Percentiles rank a stretch among this genome's conserved stretches.
Evolutionary conservation across 2,797 vertebrate genomes (phyloP).

Genomic region (Hybognathus amarus): DNA sequence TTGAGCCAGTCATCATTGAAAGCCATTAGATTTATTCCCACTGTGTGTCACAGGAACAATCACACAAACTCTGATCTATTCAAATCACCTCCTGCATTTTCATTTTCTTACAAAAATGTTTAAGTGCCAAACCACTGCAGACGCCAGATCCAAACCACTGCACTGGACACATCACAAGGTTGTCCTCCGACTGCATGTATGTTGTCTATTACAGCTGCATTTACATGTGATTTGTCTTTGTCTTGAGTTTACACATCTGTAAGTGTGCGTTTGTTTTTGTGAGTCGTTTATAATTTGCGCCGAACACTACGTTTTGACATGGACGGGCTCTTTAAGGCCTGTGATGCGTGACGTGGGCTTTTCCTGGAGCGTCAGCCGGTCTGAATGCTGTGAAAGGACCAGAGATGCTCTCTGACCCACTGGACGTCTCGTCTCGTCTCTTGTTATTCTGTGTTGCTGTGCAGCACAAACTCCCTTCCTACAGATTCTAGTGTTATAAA

Average conservation of each 20-base stretch:
- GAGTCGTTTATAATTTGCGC: background rate
- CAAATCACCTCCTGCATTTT: background rate
- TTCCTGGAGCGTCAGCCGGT: slow-evolving; percentile 71
- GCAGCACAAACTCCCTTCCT: background rate
- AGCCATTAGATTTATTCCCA: slow-evolving; percentile 77
- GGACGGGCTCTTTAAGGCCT: background rate
- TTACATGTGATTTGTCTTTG: background rate
- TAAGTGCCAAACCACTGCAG: slow-evolving; percentile 1
- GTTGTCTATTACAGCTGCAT: background rate
- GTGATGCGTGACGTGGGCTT: background rate
- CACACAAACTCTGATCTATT: background rate
- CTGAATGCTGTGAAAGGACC: slow-evolving; percentile 65
- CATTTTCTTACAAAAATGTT: background rate
- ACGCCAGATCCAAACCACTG: background rate
- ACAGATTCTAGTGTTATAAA: background rate
- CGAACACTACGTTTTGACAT: background rate
- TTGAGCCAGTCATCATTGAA: slow-evolving; percentile 95
- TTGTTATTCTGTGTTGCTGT: slow-evolving; percentile 15
- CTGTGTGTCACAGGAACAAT: background rate
- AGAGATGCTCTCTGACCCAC: background rate
- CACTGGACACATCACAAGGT: background rate
- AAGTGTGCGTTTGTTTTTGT: background rate
- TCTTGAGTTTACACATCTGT: background rate
- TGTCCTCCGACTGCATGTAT: background rate
- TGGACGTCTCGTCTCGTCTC: background rate